A percentile compares a stretch with the other conserved stretches of the same genome.
phyloP scores from a whole-genome alignment of 1,140 invertebrate species.

The Drosophila baimaii region DNA sequence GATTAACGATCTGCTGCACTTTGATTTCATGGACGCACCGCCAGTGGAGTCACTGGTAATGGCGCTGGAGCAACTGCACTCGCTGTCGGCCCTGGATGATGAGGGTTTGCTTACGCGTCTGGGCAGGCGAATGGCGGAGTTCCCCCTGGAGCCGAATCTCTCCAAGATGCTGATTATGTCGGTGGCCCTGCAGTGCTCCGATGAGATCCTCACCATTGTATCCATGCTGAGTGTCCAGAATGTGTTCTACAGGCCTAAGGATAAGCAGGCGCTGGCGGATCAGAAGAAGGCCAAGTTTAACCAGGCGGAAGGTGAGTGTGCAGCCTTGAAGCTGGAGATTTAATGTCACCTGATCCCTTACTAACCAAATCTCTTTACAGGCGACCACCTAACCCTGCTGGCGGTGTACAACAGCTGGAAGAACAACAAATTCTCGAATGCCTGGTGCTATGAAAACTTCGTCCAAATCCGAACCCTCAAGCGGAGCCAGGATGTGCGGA shows the following conservation, averaged over 20 bases:
- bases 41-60: conserved; percentile 98
- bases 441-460: conserved; percentile 99
- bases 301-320: conserved; percentile 91
- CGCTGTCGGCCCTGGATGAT: conserved; percentile 97
- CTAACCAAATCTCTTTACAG: conserved; percentile 20
- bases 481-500: conserved; percentile 98
- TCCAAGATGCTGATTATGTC: conserved; percentile 99
- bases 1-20: conserved; percentile 99
- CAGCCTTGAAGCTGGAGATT: not conserved
- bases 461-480: conserved; percentile 98
- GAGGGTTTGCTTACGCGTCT: conserved; percentile 97
- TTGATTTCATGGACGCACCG: conserved; percentile 99
- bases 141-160: conserved; percentile 98
- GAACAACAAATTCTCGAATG: conserved; percentile 99
- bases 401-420: conserved; percentile 99
- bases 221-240: conserved; percentile 99
- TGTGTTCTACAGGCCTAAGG: conserved; percentile 98
- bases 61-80: conserved; percentile 98
- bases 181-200: conserved; percentile 98
- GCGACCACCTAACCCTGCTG: conserved; percentile 98
- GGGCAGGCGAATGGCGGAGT: conserved; percentile 99
- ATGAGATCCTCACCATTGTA: conserved; percentile 99
- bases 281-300: conserved; percentile 99
- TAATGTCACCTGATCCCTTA: not conserved
- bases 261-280: conserved; percentile 99